Conservation (phyloP, 2,113 vertebrate genomes). For the Istiophorus platypterus region DNA sequence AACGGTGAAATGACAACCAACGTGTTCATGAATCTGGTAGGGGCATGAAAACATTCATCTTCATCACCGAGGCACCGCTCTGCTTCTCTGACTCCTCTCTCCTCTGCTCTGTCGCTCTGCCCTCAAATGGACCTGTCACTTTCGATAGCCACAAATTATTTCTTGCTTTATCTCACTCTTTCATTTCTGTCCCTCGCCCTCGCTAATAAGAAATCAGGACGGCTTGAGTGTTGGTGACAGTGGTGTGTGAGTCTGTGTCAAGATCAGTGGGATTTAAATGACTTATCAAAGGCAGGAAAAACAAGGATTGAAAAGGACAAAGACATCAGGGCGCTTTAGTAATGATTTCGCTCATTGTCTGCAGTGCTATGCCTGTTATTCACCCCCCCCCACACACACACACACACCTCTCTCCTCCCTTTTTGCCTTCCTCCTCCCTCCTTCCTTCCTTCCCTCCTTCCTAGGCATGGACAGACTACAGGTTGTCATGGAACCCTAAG, state of each 20-base stretch:
- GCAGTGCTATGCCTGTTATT: not conserved
- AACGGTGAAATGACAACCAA: conserved; percentile 92
- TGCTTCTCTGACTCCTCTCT: conserved; percentile 2
- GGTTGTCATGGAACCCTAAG: conserved; percentile 87
- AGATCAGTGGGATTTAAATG: conserved; percentile 33
- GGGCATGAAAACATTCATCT: conserved; percentile 48
- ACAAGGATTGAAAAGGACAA: conserved; percentile 14
- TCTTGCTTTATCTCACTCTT: conserved; percentile 35
- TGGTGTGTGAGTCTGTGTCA: conserved; percentile 9
- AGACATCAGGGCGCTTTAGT: not conserved
- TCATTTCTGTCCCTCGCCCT: not conserved
- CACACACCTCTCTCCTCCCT: not conserved
- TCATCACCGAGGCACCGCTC: conserved; percentile 27
- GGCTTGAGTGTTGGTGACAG: conserved; percentile 44
- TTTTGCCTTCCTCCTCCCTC: not conserved
- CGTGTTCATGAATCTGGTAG: conserved; percentile 91
- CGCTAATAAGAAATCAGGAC: conserved; percentile 40
- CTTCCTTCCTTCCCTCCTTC: not conserved
- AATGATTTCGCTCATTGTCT: conserved; percentile 26
- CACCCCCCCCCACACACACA: too few species aligned
- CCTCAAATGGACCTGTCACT: conserved; percentile 73
- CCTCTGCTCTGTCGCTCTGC: conserved; percentile 18
- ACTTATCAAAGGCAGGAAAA: conserved; percentile 29
- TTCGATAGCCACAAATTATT: conserved; percentile 65
- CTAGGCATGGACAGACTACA: conserved; percentile 90